Base-by-base conservation (phyloP, 2,797 vertebrate genomes). In the Xiphorhynchus erythropygius region DNA sequence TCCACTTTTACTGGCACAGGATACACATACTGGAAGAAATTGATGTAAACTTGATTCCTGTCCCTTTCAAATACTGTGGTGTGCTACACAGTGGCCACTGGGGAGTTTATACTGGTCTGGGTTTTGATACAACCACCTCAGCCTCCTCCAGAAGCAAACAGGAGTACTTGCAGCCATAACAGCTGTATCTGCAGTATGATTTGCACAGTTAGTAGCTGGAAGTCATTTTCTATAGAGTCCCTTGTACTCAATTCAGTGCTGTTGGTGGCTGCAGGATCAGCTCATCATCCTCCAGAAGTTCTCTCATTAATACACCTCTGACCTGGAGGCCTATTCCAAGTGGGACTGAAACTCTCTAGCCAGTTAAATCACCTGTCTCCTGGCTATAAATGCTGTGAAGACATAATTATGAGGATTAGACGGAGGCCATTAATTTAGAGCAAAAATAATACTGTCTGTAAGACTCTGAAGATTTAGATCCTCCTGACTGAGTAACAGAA, bases 361-460 rank as follows among this genome's bases (percentile, higher is more conserved):
- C 42, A 59, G 17, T 77, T 91, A 84, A 95, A 93, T 92, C 86
- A 86, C 50, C 57, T 76, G 37, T 84, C 77, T 52, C 59, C 89
- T 82, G 70, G 69, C 71, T 84, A 79, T 65, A 79, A 74, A 56
- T 47, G 46, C 47, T 69, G 18, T 50, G 65, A 71, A 90, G 50
- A 71, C 35, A 60, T 71, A 91, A 74, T 89, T 74, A 67, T 14
- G 71, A 71, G n/a, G 42, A 81, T 87, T 88, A 88, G 46, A n/a
- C 24, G 28, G 46, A 71, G 42, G 50, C 6, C 46, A 75, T 86
- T 78, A 90, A 94, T 91, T 95, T 60, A 84, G 59, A 79, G 57
- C 12, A 87, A 83, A 92, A 95, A 89, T 82, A 91, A 92, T 56
- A 89, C 19, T 89, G 67, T 65, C 68, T 89, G 11, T 41, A 83